These are phyloP conservation scores for Poeciliopsis paucimaculata DNA, from an alignment of 2,797 vertebrate species.

Conservation along the genomic window DNA sequence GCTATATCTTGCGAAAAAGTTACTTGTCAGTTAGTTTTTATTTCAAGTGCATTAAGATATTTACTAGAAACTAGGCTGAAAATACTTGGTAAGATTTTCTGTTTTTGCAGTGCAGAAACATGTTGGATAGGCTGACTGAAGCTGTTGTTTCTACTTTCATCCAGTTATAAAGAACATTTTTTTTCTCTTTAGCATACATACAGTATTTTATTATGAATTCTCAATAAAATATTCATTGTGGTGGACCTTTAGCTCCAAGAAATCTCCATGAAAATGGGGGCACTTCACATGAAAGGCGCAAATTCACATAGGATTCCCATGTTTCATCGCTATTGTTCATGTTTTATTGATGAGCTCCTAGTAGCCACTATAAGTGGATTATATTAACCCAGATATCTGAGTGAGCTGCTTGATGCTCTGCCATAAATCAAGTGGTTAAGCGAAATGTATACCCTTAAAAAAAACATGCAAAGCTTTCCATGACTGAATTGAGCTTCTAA, in stretches of 20 bases:
- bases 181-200: conserved; percentile 6
- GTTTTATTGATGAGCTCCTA: conserved; percentile 68
- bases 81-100: too few relatives aligned
- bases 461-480: conserved; percentile 42
- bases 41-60: too few relatives aligned
- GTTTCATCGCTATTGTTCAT: conserved; percentile 43
- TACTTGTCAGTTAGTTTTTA: too few relatives aligned
- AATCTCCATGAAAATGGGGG: conserved; percentile 25
- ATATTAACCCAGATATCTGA: conserved; percentile 62
- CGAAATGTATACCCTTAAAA: neutral
- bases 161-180: neutral
- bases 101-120: neutral
- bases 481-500: conserved; percentile 53
- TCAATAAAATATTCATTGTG: conserved; percentile 32
- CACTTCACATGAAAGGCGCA: conserved; percentile 28
- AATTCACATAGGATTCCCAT: conserved; percentile 52
- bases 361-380: conserved; percentile 54
- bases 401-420: conserved; percentile 24
- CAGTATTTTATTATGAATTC: conserved; percentile 26
- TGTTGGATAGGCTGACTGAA: neutral
- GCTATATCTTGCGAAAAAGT: too few relatives aligned
- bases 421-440: conserved; percentile 16
- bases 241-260: conserved; percentile 27
- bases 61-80: too few relatives aligned
- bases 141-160: neutral